phyloP scores from a whole-genome alignment of 2,797 vertebrate genomes.

The Pseudochirops cupreus region DNA sequence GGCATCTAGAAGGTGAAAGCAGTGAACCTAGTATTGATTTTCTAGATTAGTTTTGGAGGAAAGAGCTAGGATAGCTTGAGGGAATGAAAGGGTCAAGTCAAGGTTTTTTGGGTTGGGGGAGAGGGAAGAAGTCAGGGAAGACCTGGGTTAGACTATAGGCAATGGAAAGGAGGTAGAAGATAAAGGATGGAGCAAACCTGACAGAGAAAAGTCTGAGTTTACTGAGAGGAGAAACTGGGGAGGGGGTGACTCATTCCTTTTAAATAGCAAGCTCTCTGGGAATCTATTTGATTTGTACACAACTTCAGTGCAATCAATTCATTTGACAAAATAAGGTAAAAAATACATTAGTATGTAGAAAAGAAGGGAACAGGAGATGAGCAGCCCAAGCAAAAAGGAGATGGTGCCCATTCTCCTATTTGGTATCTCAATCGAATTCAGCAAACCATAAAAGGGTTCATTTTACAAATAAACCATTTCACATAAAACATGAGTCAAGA shows the following conservation, averaged over 20 bases:
- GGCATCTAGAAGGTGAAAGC: background rate
- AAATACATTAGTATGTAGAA: background rate
- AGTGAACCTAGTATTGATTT: background rate
- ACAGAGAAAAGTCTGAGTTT: constrained; percentile 15
- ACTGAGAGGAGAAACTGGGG: constrained; percentile 11
- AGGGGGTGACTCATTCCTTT: background rate
- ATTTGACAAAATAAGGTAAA: constrained; percentile 47
- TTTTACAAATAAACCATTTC: constrained; percentile 36
- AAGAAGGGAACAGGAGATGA: constrained; percentile 41
- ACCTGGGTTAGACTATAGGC: background rate
- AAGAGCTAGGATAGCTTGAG: background rate
- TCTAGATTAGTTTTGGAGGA: background rate
- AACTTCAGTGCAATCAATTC: constrained; percentile 33
- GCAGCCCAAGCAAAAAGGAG: constrained; percentile 25
- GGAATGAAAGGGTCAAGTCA: background rate
- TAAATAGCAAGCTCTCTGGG: constrained; percentile 25
- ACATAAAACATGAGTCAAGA: constrained; percentile 21
- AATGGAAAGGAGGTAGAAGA: background rate
- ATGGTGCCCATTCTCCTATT: constrained; percentile 44
- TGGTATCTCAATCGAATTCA: constrained; percentile 1
- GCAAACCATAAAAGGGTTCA: constrained; percentile 37
- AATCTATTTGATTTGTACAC: constrained; percentile 25
- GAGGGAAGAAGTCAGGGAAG: background rate
- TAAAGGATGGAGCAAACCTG: background rate
- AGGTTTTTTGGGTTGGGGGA: background rate